Percentiles rank a stretch among this genome's conserved stretches.
phyloP scores from a whole-genome alignment of 2,888 invertebrate genomes.

The Plemyria rubiginata region DNA sequence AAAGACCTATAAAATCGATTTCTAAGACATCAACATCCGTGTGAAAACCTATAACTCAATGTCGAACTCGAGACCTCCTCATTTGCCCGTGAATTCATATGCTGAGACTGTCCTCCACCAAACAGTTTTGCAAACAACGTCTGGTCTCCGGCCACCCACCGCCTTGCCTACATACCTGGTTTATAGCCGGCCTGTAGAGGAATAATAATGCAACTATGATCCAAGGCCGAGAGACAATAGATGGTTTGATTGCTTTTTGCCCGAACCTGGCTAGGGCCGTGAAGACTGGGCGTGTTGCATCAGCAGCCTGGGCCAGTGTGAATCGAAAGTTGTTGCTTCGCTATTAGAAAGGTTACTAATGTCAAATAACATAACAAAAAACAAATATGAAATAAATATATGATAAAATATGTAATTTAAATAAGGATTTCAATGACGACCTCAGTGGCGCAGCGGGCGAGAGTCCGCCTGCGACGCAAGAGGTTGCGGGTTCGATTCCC shows the following conservation, averaged over 20 bases:
- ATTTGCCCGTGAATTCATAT: constrained; percentile 55
- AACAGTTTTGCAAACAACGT: constrained; percentile 59
- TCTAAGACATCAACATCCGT: constrained; percentile 5
- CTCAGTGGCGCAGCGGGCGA: too few relatives aligned
- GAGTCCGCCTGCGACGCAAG: too few relatives aligned
- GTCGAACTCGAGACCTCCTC: constrained; percentile 40
- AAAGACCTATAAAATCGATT: not conserved
- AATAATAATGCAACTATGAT: constrained; percentile 69
- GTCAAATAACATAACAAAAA: too few relatives aligned
- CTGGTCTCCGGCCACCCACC: constrained; percentile 69
- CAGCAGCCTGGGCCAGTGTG: constrained; percentile 4
- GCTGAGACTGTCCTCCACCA: constrained; percentile 53
- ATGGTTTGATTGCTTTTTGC: constrained; percentile 68
- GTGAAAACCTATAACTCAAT: constrained; percentile 26
- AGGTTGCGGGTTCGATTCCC: too few relatives aligned
- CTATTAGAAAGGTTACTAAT: not conserved
- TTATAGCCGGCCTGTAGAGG: constrained; percentile 57
- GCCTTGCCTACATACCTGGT: constrained; percentile 61
- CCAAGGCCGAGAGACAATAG: constrained; percentile 67
- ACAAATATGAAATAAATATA: too few relatives aligned
- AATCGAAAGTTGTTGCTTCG: not conserved
- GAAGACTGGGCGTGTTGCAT: constrained; percentile 29
- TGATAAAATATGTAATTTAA: too few relatives aligned
- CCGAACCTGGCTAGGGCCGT: constrained; percentile 42
- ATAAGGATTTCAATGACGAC: too few relatives aligned